These are phyloP conservation scores for Rattus norvegicus DNA, from an alignment of 2,113 vertebrate species.

Conservation along the genomic window GRCr8 NC_086022.1:54579001-54579500, in stretches of 20 bases:
- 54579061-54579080: neutral
- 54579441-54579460: neutral
- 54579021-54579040: neutral
- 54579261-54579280: neutral
- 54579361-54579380: neutral
- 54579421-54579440: neutral
- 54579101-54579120: neutral
- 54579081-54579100: neutral
- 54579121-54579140: neutral
- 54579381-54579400: neutral
- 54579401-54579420: constrained; percentile 9
- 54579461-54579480: neutral
- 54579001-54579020: neutral
- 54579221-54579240: neutral
- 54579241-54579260: constrained; percentile 7
- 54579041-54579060: neutral
- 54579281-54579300: neutral
- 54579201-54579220: neutral
- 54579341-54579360: neutral
- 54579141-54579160: neutral
- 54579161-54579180: neutral
- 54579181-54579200: neutral
- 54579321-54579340: neutral
- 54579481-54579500: neutral
- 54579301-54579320: neutral